Percentiles rank a stretch among this genome's conserved stretches.
Conservation (phyloP, 2,888 invertebrate species). For the Osmoderma eremita region DNA sequence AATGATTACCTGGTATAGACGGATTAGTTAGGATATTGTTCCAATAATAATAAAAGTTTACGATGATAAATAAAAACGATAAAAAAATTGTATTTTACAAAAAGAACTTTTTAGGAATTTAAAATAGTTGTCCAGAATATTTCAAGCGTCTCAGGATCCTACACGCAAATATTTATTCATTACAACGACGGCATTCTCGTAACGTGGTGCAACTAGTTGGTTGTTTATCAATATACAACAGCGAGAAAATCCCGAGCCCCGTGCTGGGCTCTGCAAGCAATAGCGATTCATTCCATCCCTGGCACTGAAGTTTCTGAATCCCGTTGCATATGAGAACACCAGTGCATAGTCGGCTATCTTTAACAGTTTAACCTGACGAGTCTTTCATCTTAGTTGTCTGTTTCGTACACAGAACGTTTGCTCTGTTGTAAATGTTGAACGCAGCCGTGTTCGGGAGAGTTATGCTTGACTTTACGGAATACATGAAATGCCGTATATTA, state of each 20-base stretch:
- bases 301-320: no score
- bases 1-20: no score
- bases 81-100: neutral
- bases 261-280: neutral
- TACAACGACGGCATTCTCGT: neutral
- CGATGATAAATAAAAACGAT: constrained; percentile 5
- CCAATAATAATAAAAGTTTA: no score
- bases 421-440: constrained; percentile 28
- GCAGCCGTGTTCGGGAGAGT: constrained; percentile 14
- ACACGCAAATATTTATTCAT: constrained; percentile 17
- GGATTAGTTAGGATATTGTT: no score
- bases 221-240: constrained; percentile 26
- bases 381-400: constrained; percentile 34
- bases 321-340: constrained; percentile 1
- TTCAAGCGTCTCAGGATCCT: neutral
- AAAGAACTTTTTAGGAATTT: neutral
- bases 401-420: constrained; percentile 25
- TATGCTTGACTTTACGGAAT: constrained; percentile 27
- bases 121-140: neutral
- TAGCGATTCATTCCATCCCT: constrained; percentile 11
- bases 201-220: neutral
- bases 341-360: constrained; percentile 25
- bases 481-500: constrained; percentile 29
- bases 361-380: constrained; percentile 29
- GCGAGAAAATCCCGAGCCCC: neutral